A percentile compares a stretch with the other conserved stretches of the same genome.
Evolutionary conservation across 2,888 invertebrate species (phyloP).

Genomic region (Leptogaster cylindrica): DNA sequence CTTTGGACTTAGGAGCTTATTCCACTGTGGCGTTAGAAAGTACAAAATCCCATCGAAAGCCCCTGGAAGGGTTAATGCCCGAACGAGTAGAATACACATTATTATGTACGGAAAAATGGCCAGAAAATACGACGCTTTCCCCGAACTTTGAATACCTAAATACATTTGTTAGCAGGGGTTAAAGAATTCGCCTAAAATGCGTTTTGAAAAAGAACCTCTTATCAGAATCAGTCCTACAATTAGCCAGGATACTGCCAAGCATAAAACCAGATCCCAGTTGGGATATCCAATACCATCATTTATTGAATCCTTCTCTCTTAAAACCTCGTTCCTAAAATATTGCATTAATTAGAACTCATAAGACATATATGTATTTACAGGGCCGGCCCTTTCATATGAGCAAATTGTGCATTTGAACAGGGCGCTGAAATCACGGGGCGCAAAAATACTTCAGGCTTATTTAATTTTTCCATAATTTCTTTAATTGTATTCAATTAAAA

Average conservation of each 20-base stretch:
- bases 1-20: slow-evolving; percentile 59
- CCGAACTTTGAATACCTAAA: slow-evolving; percentile 65
- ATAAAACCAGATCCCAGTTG: slow-evolving; percentile 64
- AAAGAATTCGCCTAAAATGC: no score
- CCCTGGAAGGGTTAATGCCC: slow-evolving; percentile 68
- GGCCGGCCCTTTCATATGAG: no score
- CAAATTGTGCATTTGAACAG: no score
- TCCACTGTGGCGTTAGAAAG: slow-evolving; percentile 71
- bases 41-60: slow-evolving; percentile 69
- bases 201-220: slow-evolving; percentile 62
- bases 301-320: slow-evolving; percentile 63
- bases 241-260: slow-evolving; percentile 65
- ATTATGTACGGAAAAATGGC: slow-evolving; percentile 72
- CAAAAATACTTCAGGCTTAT: no score
- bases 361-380: neutral
- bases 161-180: slow-evolving; percentile 53
- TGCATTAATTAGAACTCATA: neutral
- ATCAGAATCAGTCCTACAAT: slow-evolving; percentile 64
- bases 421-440: no score
- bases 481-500: no score
- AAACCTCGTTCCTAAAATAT: slow-evolving; percentile 62
- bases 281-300: slow-evolving; percentile 66
- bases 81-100: slow-evolving; percentile 67
- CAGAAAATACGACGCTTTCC: slow-evolving; percentile 73
- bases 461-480: no score